Base-by-base conservation (phyloP, 2,888 invertebrate genomes). In the Cosmorhoe ocellata region DNA sequence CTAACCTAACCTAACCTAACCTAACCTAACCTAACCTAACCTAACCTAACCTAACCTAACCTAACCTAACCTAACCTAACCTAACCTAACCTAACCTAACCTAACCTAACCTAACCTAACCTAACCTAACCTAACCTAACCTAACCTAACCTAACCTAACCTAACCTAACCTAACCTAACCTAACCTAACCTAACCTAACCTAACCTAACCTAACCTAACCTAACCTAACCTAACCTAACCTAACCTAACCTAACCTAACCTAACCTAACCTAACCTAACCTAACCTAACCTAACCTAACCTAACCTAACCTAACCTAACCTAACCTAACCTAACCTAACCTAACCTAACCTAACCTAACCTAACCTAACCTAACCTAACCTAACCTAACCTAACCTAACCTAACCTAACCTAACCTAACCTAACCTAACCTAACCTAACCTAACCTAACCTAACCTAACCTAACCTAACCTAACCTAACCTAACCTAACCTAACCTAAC, bases 11-110 rank as follows among this genome's bases (percentile, higher is more conserved):
- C 54, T n/a, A n/a, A n/a, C n/a, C 27, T 54, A 34, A 34, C 34
- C 34, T 34, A 52, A 52, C 52, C 52, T 52, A 52, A 52, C 52
- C 52, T 52, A 52, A 52, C 52, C 52, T 52, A 52, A 52, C 52
- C 52, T 52, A 52, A 52, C 52, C 47, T 52, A 52, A 52, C 52
- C 52, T 52, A 52, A 52, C 52, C 52, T 52, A 52, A 52, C 52
- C 52, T 52, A 52, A 52, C 52, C 52, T 52, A 52, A 52, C 52
- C 52, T 52, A 52, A 52, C 52, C 51, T 51, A 51, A 51, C 51
- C 51, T 51, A 51, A 51, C 51, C 51, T 51, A 51, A 51, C 34
- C 55, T 51, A 47, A 47, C 47, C 47, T 47, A 47, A 47, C 47
- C 47, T 47, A 47, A 47, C 47, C 47, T 47, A 47, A 47, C 47